A percentile compares a stretch with the other conserved stretches of the same genome.
phyloP scores from a whole-genome alignment of 2,113 vertebrate species.

The Cnemophilus loriae region DNA sequence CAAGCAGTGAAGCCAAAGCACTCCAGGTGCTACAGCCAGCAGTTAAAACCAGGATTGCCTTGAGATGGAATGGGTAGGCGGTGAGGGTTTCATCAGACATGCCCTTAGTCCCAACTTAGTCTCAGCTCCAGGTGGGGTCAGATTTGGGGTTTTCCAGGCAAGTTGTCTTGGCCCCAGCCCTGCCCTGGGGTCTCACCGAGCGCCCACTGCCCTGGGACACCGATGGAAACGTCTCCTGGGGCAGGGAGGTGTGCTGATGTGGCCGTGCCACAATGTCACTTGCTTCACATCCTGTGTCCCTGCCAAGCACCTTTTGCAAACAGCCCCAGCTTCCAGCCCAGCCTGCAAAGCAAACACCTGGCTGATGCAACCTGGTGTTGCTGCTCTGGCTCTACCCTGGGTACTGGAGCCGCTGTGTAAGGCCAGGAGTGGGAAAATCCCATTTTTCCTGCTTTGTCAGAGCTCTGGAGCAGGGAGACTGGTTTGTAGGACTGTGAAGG shows the following conservation, averaged over 20 bases:
- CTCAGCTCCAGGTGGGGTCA: not conserved
- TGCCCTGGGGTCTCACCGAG: not conserved
- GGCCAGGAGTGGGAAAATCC: not conserved
- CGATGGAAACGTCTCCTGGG: not conserved
- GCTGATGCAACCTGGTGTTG: not conserved
- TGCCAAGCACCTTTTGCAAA: not conserved
- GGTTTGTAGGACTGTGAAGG: not conserved
- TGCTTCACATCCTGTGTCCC: not conserved
- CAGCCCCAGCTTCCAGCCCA: not conserved
- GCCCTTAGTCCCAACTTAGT: not conserved
- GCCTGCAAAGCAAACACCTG: slow-evolving; percentile 56
- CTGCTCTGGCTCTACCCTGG: not conserved
- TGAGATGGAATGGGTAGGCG: accelerated
- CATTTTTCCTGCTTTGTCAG: not conserved
- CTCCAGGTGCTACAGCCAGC: not conserved
- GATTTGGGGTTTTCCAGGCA: not conserved
- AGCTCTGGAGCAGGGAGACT: not conserved
- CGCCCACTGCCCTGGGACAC: no score
- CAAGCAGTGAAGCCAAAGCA: not conserved
- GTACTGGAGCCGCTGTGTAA: not conserved
- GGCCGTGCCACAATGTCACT: not conserved
- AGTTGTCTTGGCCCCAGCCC: not conserved
- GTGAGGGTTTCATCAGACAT: not conserved
- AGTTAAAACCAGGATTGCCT: not conserved
- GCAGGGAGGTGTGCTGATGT: not conserved